Conservation (phyloP, 2,113 vertebrate genomes). For the Cyprinodon variegatus region DNA sequence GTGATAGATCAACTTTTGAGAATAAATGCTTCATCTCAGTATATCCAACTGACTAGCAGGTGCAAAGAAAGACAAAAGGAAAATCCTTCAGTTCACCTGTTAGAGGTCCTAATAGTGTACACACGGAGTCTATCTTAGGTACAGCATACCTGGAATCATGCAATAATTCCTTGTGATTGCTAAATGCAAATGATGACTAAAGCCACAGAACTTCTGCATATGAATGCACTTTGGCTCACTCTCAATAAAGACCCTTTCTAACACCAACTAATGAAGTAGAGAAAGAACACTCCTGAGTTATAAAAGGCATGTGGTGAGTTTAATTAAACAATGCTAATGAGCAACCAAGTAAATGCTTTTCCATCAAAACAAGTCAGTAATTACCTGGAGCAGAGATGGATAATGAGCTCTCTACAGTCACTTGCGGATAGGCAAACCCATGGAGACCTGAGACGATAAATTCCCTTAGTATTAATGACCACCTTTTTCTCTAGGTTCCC, state of each 20-base stretch:
- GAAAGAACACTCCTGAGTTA: conserved; percentile 59
- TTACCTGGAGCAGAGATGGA: conserved; percentile 75
- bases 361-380: conserved; percentile 79
- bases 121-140: not conserved
- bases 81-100: not conserved
- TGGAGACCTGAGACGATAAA: conserved; percentile 68
- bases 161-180: not conserved
- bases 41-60: too few relatives aligned
- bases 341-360: conserved; percentile 81
- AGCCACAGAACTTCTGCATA: conserved; percentile 14
- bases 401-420: conserved; percentile 75
- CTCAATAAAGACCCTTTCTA: conserved; percentile 44
- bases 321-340: conserved; percentile 84
- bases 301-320: conserved; percentile 76
- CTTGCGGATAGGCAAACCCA: conserved; percentile 62
- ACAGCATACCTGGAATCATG: not conserved
- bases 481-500: conserved; percentile 36
- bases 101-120: not conserved
- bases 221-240: conserved; percentile 28
- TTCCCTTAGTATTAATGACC: conserved; percentile 69
- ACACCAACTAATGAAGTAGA: conserved; percentile 62
- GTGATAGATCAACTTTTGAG: too few relatives aligned
- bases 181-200: conserved; percentile 33
- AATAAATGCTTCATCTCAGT: too few relatives aligned
- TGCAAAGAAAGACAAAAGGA: too few relatives aligned